Percentiles rank a stretch among this genome's conserved stretches.
These are phyloP conservation scores for Babyrousa celebensis DNA, from an alignment of 2,797 vertebrate species.

Conservation along the genomic window DNA sequence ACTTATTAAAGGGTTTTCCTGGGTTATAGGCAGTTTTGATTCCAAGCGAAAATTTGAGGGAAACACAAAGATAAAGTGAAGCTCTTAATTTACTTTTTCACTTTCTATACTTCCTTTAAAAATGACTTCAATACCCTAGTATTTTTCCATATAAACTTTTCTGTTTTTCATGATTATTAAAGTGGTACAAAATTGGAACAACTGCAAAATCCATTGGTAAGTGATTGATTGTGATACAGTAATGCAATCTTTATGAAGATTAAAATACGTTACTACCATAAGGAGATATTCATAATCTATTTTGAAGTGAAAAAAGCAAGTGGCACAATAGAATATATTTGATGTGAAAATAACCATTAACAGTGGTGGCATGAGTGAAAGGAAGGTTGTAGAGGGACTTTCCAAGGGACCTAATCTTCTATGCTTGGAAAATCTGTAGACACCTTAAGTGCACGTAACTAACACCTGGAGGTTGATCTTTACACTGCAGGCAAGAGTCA, in stretches of 20 bases:
- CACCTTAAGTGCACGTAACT: not conserved
- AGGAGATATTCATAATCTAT: not conserved
- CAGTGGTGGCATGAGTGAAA: not conserved
- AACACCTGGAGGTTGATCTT: not conserved
- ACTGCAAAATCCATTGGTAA: conserved; percentile 1
- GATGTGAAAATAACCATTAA: not conserved
- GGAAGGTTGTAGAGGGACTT: not conserved
- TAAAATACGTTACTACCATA: not conserved
- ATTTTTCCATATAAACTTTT: conserved; percentile 17
- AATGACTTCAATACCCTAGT: not conserved
- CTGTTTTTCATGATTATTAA: conserved; percentile 20
- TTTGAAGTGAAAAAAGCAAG: not conserved
- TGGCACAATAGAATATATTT: not conserved
- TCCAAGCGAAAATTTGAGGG: conserved; percentile 42
- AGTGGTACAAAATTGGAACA: conserved; percentile 9
- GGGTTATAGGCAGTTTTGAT: not conserved
- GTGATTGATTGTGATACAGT: not conserved
- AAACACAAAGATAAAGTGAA: conserved; percentile 28
- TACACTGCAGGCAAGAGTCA: not conserved
- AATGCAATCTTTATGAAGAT: conserved; percentile 10
- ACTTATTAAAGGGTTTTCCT: not conserved
- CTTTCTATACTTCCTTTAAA: conserved; percentile 5
- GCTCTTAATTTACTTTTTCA: conserved; percentile 50
- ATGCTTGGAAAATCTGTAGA: not conserved
- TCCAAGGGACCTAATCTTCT: not conserved